Base-by-base conservation (phyloP, 1,140 invertebrate species). In the Cataglyphis hispanica region DNA sequence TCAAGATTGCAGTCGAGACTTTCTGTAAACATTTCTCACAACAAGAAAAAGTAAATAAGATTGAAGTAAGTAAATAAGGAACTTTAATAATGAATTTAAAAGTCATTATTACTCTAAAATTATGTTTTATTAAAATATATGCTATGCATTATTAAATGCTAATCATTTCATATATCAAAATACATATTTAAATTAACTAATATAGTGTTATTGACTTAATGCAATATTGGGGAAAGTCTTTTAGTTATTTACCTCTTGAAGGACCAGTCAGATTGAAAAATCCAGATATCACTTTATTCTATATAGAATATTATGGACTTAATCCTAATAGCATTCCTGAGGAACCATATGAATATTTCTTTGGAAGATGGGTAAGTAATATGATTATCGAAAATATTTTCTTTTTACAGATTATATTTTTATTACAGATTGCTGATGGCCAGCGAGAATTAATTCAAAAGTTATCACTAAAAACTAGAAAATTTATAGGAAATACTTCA, bases 401-500 rank as follows among this genome's bases (percentile, higher is more conserved):
- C 16, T 86, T 43, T 27, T 61, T 19, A 46, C 31, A 53, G 16
- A n/a, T 31, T 83, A 10, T 83, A 64, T 50, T 40, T 56, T 67
- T 37, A 69, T 86, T 94, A 46, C 87, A 98, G 98, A 94, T 98
- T 92, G 96, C 96, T 46, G 96, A 98, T 95, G 98, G 98, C 2
- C 97, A 98, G 93, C 96, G 98, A 84, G 96, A 98, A 86, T 94
- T 97, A 31, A 98, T 99, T 50, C 95, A 96, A 86, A 96, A 97
- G 80, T 96, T 98, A 66, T 98, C 98, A 0, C 93, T 99, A 34
- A 99, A 99, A 95, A 97, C 96, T 40, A 96, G 99, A 27, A 98
- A 98, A 95, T 99, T 99, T 93, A 99, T 99, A 92, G 98, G 98
- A 7, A 99, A 99, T 93, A 99, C 99, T 0, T 98, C 98, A 91